Conservation (phyloP, 2,797 vertebrate genomes). For the Rhynchotus rufescens region DNA sequence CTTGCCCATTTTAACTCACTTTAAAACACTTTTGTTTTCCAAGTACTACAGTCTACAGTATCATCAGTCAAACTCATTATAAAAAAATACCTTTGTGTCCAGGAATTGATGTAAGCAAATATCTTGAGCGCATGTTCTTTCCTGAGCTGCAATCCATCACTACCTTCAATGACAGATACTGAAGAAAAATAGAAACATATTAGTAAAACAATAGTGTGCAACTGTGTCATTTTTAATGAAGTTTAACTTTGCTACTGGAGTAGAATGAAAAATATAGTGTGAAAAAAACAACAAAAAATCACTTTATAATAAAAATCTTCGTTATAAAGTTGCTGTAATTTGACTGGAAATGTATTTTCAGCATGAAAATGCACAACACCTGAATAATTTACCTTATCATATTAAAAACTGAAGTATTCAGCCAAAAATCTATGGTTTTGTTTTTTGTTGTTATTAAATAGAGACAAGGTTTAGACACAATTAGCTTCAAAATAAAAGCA, state of each 20-base stretch:
- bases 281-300: neutral
- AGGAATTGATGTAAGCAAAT: conserved; percentile 98
- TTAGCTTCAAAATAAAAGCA: neutral
- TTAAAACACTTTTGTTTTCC: neutral
- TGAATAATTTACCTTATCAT: neutral
- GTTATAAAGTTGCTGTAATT: neutral
- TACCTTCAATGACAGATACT: conserved; percentile 97
- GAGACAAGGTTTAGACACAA: neutral
- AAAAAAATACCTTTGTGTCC: conserved; percentile 93
- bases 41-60: neutral
- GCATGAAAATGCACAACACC: neutral
- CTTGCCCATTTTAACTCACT: neutral
- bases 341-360: neutral
- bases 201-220: neutral
- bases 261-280: neutral
- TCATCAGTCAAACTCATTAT: neutral
- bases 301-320: neutral
- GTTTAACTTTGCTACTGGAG: neutral
- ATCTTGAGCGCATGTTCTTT: conserved; percentile 99
- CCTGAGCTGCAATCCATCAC: conserved; percentile 96
- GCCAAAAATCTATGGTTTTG: neutral
- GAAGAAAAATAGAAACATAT: conserved; percentile 54
- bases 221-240: neutral
- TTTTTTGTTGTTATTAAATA: neutral
- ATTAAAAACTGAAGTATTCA: neutral